Conservation (phyloP, 2,888 invertebrate species). For the Drosophila pseudotakahashii region DNA sequence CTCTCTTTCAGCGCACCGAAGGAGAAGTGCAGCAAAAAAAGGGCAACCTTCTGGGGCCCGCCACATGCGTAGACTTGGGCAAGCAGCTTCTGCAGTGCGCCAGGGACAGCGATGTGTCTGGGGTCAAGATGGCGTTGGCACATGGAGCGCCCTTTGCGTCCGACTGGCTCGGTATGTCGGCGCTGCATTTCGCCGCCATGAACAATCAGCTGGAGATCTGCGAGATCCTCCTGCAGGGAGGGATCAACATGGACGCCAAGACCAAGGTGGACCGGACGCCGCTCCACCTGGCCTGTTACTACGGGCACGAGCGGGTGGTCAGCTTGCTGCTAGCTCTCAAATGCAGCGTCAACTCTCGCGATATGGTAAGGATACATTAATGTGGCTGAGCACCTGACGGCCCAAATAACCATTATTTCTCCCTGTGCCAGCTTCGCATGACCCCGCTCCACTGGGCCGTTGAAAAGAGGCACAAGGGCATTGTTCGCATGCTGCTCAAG, state of each 20-base stretch:
- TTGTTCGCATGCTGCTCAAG: constrained; percentile 89
- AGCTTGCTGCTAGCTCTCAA: constrained; percentile 88
- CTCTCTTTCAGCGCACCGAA: constrained; percentile 71
- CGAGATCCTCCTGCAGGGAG: constrained; percentile 92
- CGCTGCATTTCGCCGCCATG: constrained; percentile 94
- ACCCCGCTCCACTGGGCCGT: constrained; percentile 98
- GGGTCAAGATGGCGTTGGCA: constrained; percentile 91
- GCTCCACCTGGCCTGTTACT: constrained; percentile 94
- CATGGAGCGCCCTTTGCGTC: constrained; percentile 96
- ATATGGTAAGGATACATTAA: constrained; percentile 87
- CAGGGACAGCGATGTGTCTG: constrained; percentile 90
- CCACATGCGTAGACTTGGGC: constrained; percentile 90
- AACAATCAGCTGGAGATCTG: constrained; percentile 92
- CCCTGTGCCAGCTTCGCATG: constrained; percentile 88
- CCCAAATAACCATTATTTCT: neutral
- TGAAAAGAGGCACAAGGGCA: constrained; percentile 90
- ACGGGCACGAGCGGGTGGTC: constrained; percentile 91
- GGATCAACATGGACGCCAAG: constrained; percentile 93
- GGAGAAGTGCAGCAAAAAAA: constrained; percentile 69
- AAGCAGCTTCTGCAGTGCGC: constrained; percentile 92
- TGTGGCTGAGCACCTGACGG: neutral
- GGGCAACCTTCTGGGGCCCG: constrained; percentile 45
- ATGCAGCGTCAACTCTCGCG: constrained; percentile 90
- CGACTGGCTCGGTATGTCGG: constrained; percentile 96
- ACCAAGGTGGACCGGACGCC: constrained; percentile 97